Evolutionary conservation across 2,888 invertebrate species (phyloP).

Genomic region (Onchidella celtica): DNA sequence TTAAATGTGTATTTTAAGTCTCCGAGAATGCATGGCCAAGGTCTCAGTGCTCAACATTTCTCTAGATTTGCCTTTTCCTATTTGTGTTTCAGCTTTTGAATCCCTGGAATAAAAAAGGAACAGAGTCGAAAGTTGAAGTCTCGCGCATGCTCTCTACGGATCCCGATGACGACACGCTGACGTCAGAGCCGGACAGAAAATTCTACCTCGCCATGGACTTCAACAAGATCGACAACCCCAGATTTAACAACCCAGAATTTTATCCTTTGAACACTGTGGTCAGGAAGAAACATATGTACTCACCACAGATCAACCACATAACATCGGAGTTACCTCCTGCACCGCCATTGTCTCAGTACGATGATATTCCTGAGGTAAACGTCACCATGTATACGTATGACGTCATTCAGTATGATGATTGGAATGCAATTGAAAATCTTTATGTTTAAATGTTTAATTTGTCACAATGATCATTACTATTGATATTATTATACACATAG

Average conservation of each 20-base stretch:
- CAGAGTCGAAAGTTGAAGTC: background rate
- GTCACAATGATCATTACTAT: no score
- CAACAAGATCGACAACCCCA: constrained; percentile 90
- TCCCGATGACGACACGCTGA: constrained; percentile 78
- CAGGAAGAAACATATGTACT: constrained; percentile 81
- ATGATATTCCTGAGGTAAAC: constrained; percentile 40
- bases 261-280: constrained; percentile 82
- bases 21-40: no score
- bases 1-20: no score
- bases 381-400: no score
- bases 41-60: no score
- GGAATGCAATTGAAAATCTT: no score
- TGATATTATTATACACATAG: no score
- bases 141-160: constrained; percentile 1
- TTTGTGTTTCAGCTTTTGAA: background rate
- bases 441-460: no score
- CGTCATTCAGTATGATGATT: no score
- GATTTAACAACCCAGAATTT: constrained; percentile 86
- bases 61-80: background rate
- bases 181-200: constrained; percentile 85
- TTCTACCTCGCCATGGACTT: constrained; percentile 94
- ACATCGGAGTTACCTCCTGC: constrained; percentile 88
- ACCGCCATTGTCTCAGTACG: constrained; percentile 85
- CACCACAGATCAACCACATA: constrained; percentile 93
- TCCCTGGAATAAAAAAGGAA: background rate